Evolutionary conservation across 2,113 vertebrate genomes (phyloP).

Genomic region (Varanus komodoensis): DNA sequence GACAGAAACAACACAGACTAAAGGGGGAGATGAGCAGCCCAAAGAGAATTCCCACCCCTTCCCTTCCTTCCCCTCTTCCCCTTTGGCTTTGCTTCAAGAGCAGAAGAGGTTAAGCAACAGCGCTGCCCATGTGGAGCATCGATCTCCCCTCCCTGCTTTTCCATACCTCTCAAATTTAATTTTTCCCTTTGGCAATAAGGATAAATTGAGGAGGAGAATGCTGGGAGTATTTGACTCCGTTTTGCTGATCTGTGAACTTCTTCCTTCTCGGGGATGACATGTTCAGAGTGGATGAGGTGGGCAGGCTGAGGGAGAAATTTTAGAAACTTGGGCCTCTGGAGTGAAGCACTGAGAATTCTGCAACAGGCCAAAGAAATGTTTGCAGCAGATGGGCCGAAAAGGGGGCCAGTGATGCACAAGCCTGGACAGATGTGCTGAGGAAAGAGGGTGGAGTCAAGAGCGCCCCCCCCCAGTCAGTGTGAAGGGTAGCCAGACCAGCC

Average conservation of each 20-base stretch:
- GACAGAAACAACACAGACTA: not conserved
- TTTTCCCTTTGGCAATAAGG: conserved; percentile 31
- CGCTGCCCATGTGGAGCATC: not conserved
- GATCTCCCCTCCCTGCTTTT: not conserved
- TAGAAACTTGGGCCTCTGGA: conserved; percentile 61
- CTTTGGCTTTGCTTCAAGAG: conserved; percentile 2
- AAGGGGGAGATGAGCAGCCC: not conserved
- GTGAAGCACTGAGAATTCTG: conserved; percentile 67
- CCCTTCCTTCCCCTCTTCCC: not conserved
- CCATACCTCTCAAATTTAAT: not conserved
- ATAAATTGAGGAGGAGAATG: not conserved
- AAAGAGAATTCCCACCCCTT: not conserved
- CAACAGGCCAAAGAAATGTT: conserved; percentile 70
- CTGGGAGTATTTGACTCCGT: not conserved
- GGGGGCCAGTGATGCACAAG: conserved; percentile 64
- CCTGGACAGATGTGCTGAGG: conserved; percentile 73
- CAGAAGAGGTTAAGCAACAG: conserved; percentile 60
- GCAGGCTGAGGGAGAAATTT: conserved; percentile 44
- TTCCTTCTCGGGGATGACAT: conserved; percentile 11
- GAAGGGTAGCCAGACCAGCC: conserved; percentile 61
- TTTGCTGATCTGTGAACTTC: conserved; percentile 25
- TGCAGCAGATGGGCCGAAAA: conserved; percentile 67
- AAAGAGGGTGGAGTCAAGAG: conserved; percentile 57
- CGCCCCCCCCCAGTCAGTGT: not conserved
- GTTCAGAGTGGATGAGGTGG: conserved; percentile 36